phyloP scores from a whole-genome alignment of 1,140 invertebrate genomes.

The Euglossa dilemma region DNA sequence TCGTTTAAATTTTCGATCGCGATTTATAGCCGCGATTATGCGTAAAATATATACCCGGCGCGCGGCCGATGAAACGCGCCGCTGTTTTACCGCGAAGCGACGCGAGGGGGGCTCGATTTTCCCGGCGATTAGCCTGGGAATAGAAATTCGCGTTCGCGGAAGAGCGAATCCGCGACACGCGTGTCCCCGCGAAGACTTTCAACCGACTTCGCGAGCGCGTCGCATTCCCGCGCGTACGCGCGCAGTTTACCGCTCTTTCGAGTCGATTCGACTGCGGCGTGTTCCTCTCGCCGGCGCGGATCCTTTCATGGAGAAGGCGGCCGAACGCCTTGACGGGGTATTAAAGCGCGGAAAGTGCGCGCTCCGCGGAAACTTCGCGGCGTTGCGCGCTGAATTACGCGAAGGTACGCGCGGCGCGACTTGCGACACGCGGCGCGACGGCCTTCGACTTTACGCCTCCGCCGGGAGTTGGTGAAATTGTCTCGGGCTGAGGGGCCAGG shows the following conservation, averaged over 20 bases:
- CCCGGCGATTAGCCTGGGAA: constrained; percentile 48
- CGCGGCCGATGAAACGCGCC: constrained; percentile 25
- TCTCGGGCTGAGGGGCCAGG: too few species aligned
- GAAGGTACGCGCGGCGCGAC: not conserved
- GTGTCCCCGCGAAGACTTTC: constrained; percentile 39
- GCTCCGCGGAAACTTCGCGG: constrained; percentile 2
- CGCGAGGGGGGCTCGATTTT: constrained; percentile 22
- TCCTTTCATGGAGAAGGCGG: constrained; percentile 44
- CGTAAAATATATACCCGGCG: constrained; percentile 11
- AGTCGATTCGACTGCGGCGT: constrained; percentile 47
- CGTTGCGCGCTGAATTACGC: not conserved
- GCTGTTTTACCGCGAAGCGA: not conserved
- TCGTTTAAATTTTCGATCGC: constrained; percentile 29
- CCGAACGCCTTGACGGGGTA: constrained; percentile 35
- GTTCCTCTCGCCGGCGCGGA: constrained; percentile 43
- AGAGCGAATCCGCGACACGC: constrained; percentile 38
- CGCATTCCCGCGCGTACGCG: constrained; percentile 57
- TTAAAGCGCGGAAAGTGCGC: not conserved
- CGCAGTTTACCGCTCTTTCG: constrained; percentile 45
- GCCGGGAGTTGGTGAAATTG: not conserved
- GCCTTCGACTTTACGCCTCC: constrained; percentile 4
- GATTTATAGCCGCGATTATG: constrained; percentile 27
- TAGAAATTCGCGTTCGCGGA: constrained; percentile 63
- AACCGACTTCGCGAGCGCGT: constrained; percentile 23
- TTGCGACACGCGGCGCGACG: not conserved